Evolutionary conservation across 2,113 vertebrate genomes (phyloP), one percentile per base, ranked within the genome.

Genomic region (Poeciliopsis prolifica): DNA sequence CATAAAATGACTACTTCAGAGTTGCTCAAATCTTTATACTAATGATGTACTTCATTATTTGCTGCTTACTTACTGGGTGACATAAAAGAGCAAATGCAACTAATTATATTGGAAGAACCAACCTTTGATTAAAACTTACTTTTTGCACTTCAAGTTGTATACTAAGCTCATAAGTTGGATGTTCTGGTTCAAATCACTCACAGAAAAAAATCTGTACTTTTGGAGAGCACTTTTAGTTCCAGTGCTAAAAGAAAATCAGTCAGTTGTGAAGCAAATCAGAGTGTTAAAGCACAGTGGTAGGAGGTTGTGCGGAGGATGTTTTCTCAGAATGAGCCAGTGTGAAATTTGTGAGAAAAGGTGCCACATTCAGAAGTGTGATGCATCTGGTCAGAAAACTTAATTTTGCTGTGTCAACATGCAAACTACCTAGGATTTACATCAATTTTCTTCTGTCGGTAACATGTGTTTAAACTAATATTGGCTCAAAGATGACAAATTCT

Each of bases 21-120:
- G 60, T 81, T 37, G 70, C 69, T 75, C 42, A 78, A 42, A 33
- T 80, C 51, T 82, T 76, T 73, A 66, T 62, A 19, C 29, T 72
- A 19, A 78, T 24, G 40, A 33, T 30, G 44, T 37, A 44, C 67
- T 48, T 80, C 30, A 67, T 22, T 12, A 42, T 81, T 42, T 71
- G 31, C 13, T 61, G 54, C 14, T 12, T 30, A 11, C 31, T 68
- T 33, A 61, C 51, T 33, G 60, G 19, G 11, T 62, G 7, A 8
- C n/a, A 19, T 44, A 13, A 51, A 68, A 60, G 19, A 33, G 48
- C 17, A 71, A 15, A 29, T 19, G 9, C n/a, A 13, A n/a, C 29
- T 2, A 35, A 60, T 65, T 28, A 24, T 60, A 2, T 44, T 5
- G 24, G 58, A 70, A 70, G 19, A 42, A 35, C 29, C 17, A 37